phyloP scores from a whole-genome alignment of 1,140 invertebrate genomes.

The Drosophila punjabiensis region DNA sequence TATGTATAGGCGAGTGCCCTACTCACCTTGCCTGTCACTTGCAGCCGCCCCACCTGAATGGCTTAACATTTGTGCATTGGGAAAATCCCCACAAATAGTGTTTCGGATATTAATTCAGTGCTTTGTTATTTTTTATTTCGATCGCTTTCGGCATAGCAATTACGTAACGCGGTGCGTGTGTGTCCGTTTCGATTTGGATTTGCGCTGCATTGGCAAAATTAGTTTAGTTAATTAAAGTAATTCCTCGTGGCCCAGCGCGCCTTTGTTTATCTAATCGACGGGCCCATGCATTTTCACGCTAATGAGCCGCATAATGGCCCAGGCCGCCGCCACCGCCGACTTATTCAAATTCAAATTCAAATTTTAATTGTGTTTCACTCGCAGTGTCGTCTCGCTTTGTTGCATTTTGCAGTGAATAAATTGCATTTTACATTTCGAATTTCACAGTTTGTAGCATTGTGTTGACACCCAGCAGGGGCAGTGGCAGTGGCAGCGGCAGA shows the following conservation, averaged over 20 bases:
- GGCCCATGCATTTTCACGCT: conserved; percentile 54
- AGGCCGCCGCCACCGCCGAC: conserved; percentile 14
- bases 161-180: conserved; percentile 51
- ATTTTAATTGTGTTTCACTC: conserved; percentile 67
- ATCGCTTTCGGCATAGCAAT: conserved; percentile 13
- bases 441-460: conserved; percentile 51
- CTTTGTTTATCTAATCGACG: conserved; percentile 64
- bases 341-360: conserved; percentile 63
- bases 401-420: conserved; percentile 29
- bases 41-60: conserved; percentile 19
- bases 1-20: conserved; percentile 7
- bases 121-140: conserved; percentile 18
- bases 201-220: conserved; percentile 69
- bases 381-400: conserved; percentile 32
- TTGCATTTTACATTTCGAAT: conserved; percentile 40
- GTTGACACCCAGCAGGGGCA: conserved; percentile 45
- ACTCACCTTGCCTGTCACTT: conserved; percentile 46
- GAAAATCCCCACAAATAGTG: background rate
- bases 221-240: conserved; percentile 81
- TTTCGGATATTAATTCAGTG: conserved; percentile 14
- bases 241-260: conserved; percentile 13
- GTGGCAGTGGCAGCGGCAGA: too few relatives aligned
- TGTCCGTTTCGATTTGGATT: conserved; percentile 48
- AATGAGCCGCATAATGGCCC: conserved; percentile 76
- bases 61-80: background rate